phyloP scores from a whole-genome alignment of 2,888 invertebrate species.

The Platycheirus albimanus region DNA sequence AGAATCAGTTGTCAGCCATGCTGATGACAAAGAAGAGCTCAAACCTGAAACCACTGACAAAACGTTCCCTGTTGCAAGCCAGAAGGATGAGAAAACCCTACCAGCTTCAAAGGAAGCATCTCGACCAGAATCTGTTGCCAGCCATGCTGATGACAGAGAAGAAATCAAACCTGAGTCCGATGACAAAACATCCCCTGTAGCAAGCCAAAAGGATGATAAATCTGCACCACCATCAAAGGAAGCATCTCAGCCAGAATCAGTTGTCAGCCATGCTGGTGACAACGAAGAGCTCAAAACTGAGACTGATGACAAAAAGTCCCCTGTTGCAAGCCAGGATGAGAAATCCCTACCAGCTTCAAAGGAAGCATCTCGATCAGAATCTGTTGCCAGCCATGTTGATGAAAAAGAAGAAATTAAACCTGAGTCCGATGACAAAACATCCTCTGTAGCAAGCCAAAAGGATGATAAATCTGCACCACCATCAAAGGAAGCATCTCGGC shows the following conservation, averaged over 20 bases:
- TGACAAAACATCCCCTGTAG: neutral
- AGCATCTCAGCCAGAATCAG: neutral
- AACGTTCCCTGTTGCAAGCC: constrained; percentile 56
- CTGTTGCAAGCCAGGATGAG: constrained; percentile 52
- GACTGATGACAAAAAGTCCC: constrained; percentile 65
- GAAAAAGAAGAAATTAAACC: constrained; percentile 70
- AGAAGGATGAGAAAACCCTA: constrained; percentile 44
- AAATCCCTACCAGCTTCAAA: constrained; percentile 47
- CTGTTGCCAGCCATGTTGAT: constrained; percentile 37
- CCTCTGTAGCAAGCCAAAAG: neutral
- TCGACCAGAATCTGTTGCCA: constrained; percentile 48
- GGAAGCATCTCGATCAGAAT: constrained; percentile 48
- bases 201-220: neutral
- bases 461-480: constrained; percentile 21
- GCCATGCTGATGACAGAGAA: constrained; percentile 72
- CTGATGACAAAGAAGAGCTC: neutral
- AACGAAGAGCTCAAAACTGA: constrained; percentile 75
- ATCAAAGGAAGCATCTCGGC: constrained; percentile 6
- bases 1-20: constrained; percentile 78
- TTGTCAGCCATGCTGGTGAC: neutral
- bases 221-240: neutral
- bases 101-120: constrained; percentile 27
- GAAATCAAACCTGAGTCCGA: neutral
- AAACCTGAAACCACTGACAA: neutral
- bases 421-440: constrained; percentile 2